Evolutionary conservation across 2,113 vertebrate genomes (phyloP).

Genomic region (Ariopsis seemanni): DNA sequence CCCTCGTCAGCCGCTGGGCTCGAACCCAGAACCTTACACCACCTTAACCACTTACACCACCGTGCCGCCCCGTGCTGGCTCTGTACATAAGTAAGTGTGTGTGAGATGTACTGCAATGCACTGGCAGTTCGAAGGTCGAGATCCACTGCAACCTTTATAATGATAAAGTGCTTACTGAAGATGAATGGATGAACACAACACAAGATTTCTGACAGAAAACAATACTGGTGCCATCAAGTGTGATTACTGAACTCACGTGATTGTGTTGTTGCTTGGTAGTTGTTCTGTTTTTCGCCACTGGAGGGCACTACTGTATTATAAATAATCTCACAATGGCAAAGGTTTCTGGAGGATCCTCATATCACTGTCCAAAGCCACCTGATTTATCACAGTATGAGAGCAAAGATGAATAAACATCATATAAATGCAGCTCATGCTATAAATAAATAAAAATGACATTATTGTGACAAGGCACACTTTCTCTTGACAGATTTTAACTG

Average conservation of each 20-base stretch:
- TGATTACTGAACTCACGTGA: constrained; percentile 37
- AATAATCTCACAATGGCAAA: background rate
- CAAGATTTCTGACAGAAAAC: constrained; percentile 30
- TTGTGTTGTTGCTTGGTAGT: no score
- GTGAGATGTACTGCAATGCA: background rate
- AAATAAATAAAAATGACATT: background rate
- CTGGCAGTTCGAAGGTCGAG: background rate
- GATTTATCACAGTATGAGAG: background rate
- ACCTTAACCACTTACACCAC: no score
- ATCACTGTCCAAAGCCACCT: background rate
- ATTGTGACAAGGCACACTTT: background rate
- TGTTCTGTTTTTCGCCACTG: constrained; percentile 29
- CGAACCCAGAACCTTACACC: no score
- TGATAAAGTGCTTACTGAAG: background rate
- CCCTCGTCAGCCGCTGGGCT: no score
- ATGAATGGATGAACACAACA: background rate
- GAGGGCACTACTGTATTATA: constrained; percentile 37
- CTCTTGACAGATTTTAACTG: background rate
- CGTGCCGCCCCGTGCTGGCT: no score
- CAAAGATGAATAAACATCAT: background rate
- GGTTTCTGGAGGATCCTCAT: background rate
- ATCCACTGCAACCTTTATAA: background rate
- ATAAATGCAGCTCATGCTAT: background rate
- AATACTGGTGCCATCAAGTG: constrained; percentile 42
- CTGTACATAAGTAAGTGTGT: background rate